phyloP scores from a whole-genome alignment of 2,888 invertebrate species.

The Nymphalis c-album region DNA sequence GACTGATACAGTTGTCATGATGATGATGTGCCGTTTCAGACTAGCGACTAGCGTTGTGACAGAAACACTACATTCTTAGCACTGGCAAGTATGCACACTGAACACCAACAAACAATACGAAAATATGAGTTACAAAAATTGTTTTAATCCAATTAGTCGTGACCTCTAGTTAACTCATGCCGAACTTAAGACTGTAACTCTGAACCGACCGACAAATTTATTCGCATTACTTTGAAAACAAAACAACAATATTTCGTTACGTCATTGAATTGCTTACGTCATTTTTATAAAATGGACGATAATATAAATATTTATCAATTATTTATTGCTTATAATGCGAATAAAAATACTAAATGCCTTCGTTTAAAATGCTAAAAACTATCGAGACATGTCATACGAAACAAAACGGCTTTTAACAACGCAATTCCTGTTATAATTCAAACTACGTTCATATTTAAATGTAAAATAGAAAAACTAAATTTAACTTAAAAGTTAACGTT shows the following conservation, averaged over 20 bases:
- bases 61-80: slow-evolving; percentile 27
- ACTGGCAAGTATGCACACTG: slow-evolving; percentile 67
- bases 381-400: not conserved
- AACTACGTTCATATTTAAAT: too few relatives aligned
- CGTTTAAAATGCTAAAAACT: slow-evolving; percentile 43
- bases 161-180: slow-evolving; percentile 65
- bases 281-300: too few relatives aligned
- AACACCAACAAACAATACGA: slow-evolving; percentile 75
- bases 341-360: slow-evolving; percentile 62
- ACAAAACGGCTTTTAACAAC: too few relatives aligned
- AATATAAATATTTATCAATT: too few relatives aligned
- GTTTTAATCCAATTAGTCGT: slow-evolving; percentile 60
- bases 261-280: too few relatives aligned
- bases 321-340: slow-evolving; percentile 36
- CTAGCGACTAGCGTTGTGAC: slow-evolving; percentile 8
- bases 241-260: slow-evolving; percentile 3
- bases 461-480: too few relatives aligned
- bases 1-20: slow-evolving; percentile 29
- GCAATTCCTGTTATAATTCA: too few relatives aligned
- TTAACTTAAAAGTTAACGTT: too few relatives aligned
- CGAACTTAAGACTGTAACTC: slow-evolving; percentile 48
- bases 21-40: slow-evolving; percentile 19
- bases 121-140: slow-evolving; percentile 41
- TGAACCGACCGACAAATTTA: slow-evolving; percentile 37
- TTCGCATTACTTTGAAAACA: slow-evolving; percentile 37